These are phyloP conservation scores for Stegodyphus mimosarum DNA, from an alignment of 1,140 invertebrate genomes.

Conservation along the genomic window DNA sequence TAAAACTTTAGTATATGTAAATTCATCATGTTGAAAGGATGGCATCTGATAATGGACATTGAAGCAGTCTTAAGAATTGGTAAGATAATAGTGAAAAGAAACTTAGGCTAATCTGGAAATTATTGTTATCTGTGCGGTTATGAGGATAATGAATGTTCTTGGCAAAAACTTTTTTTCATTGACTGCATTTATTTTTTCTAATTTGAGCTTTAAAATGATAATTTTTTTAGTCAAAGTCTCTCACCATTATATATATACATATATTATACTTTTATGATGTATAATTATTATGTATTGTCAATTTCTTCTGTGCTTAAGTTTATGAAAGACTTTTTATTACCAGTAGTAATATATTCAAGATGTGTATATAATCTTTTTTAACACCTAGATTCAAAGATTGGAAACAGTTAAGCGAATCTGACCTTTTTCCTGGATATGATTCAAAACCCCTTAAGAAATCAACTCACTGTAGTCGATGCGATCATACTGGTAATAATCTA, in stretches of 20 bases:
- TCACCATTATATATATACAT: background rate
- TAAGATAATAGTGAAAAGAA: too few species aligned
- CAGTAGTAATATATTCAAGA: background rate
- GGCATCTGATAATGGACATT: too few species aligned
- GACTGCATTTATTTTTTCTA: background rate
- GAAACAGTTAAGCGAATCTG: constrained; percentile 18
- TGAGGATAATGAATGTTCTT: background rate
- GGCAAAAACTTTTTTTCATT: background rate
- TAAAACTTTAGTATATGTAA: too few species aligned
- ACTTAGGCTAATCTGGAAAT: too few species aligned
- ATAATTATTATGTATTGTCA: background rate
- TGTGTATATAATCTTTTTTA: background rate
- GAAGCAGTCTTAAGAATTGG: too few species aligned
- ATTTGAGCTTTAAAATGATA: background rate
- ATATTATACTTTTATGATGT: background rate
- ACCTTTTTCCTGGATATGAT: constrained; percentile 39
- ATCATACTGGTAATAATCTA: constrained; percentile 19
- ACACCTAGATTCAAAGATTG: constrained; percentile 29
- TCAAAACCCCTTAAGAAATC: background rate
- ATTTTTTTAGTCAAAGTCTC: background rate
- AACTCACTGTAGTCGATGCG: constrained; percentile 28
- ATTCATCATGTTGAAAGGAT: too few species aligned
- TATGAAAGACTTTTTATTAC: background rate
- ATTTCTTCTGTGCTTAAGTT: background rate
- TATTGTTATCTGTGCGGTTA: too few species aligned